Percentiles rank a stretch among this genome's conserved stretches.
phyloP scores from a whole-genome alignment of 1,140 invertebrate species.

The Lucilia sericata region DNA sequence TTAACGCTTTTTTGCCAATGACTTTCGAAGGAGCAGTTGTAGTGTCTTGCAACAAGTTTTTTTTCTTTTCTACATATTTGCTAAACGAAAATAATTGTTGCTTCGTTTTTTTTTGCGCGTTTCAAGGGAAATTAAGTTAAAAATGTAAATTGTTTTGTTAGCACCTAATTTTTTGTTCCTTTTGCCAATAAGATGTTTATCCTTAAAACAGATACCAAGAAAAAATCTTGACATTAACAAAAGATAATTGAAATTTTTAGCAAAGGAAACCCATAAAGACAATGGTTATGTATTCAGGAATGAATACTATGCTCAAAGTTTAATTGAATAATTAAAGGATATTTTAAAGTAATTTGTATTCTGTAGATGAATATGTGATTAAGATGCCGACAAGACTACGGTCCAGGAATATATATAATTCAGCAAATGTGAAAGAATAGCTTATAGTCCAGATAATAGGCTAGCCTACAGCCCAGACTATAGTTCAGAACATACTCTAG shows the following conservation, averaged over 20 bases:
- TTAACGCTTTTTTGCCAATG: conserved; percentile 40
- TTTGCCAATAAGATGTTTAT: conserved; percentile 50
- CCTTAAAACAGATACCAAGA: conserved; percentile 11
- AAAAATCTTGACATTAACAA: conserved; percentile 35
- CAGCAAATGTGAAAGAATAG: too few species aligned
- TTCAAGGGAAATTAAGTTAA: conserved; percentile 60
- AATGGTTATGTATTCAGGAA: neutral
- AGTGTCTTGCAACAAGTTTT: neutral
- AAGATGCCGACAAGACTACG: too few species aligned
- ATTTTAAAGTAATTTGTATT: too few species aligned
- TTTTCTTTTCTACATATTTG: neutral
- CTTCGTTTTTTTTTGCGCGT: neutral
- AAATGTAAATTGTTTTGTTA: conserved; percentile 68
- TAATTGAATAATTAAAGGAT: too few species aligned
- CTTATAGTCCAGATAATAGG: too few species aligned
- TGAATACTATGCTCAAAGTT: too few species aligned
- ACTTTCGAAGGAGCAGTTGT: conserved; percentile 33
- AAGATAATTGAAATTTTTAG: conserved; percentile 34
- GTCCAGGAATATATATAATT: too few species aligned
- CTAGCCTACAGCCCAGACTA: too few species aligned
- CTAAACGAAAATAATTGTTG: conserved; percentile 1
- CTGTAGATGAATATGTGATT: too few species aligned
- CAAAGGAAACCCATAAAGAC: conserved; percentile 12
- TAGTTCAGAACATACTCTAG: too few species aligned
- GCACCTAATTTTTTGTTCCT: conserved; percentile 64